Conservation (phyloP, 2,113 vertebrate genomes). For the Phoenicopterus ruber region DNA sequence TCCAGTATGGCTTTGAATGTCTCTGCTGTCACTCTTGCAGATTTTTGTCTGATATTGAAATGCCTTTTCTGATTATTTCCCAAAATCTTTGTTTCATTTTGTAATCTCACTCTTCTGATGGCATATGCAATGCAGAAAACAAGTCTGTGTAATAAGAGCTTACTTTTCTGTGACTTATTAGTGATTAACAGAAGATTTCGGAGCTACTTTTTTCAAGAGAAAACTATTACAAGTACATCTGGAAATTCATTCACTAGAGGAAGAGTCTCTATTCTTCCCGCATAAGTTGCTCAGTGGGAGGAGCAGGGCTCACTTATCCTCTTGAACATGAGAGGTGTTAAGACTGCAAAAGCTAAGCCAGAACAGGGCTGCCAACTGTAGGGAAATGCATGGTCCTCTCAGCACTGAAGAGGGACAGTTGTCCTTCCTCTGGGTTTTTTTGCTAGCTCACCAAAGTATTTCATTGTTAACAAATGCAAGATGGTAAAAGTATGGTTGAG, state of each 20-base stretch:
- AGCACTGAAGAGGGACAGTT: background rate
- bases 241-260: background rate
- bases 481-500: background rate
- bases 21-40: background rate
- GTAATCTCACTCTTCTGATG: background rate
- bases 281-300: background rate
- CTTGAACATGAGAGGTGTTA: background rate
- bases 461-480: background rate
- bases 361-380: background rate
- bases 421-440: background rate
- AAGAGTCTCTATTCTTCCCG: background rate
- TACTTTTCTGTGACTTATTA: background rate
- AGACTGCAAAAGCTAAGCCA: background rate
- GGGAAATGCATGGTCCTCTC: background rate
- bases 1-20: background rate
- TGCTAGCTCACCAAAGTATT: background rate
- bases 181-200: background rate
- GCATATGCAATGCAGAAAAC: background rate
- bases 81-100: background rate
- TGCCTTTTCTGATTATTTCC: background rate
- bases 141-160: background rate
- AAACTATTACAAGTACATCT: background rate
- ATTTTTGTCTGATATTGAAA: background rate
- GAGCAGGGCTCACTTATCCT: background rate
- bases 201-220: background rate